A percentile compares a stretch with the other conserved stretches of the same genome.
Conservation (phyloP, 1,140 invertebrate species). For the Drosophila rhopaloa region DNA sequence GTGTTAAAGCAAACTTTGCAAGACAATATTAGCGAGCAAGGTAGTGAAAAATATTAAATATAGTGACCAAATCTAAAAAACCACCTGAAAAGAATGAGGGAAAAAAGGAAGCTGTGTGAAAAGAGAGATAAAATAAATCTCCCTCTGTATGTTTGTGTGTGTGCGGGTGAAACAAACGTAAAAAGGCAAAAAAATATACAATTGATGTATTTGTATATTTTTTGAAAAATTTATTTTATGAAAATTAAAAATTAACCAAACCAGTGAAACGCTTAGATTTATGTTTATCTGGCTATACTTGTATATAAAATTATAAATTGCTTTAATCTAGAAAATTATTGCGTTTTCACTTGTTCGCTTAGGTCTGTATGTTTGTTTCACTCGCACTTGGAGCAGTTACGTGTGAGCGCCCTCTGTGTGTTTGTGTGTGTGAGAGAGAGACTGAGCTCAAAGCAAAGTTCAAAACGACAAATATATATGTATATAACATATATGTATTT, state of each 20-base stretch:
- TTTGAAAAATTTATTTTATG: too few species aligned
- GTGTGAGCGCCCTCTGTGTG: conserved; percentile 44
- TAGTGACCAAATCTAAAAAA: conserved; percentile 8
- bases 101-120: conserved; percentile 45
- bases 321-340: conserved; percentile 63
- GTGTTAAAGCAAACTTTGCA: conserved; percentile 15
- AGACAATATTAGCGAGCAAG: conserved; percentile 34
- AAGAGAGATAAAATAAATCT: conserved; percentile 23
- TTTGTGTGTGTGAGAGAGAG: conserved; percentile 31
- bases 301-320: conserved; percentile 38
- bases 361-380: conserved; percentile 64
- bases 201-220: too few species aligned
- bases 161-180: conserved; percentile 63
- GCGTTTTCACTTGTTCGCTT: conserved; percentile 67
- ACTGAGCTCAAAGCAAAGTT: conserved; percentile 57
- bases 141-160: conserved; percentile 13
- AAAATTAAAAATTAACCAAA: conserved; percentile 18
- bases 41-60: conserved; percentile 21
- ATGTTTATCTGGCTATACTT: conserved; percentile 37
- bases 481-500: conserved; percentile 27
- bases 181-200: conserved; percentile 11
- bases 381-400: conserved; percentile 68
- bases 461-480: conserved; percentile 39
- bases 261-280: conserved; percentile 28
- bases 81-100: conserved; percentile 6